phyloP scores from a whole-genome alignment of 2,113 vertebrate species.

The Eonycteris spelaea region DNA sequence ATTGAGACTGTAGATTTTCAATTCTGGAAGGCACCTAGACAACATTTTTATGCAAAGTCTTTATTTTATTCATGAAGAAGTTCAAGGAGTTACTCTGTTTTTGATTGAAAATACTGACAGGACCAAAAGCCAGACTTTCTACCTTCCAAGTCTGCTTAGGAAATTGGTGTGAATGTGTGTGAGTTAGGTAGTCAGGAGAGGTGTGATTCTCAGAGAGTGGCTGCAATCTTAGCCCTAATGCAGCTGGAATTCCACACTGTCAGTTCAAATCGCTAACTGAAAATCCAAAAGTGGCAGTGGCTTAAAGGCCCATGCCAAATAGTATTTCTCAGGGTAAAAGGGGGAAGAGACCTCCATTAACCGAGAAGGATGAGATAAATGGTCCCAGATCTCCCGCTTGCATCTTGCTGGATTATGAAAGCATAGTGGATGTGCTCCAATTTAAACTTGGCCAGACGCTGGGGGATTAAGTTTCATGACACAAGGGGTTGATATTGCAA shows the following conservation, averaged over 20 bases:
- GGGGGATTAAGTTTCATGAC: constrained; percentile 63
- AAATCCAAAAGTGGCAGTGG: constrained; percentile 17
- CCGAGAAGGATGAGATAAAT: constrained; percentile 38
- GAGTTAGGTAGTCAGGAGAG: neutral
- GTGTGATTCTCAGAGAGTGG: constrained; percentile 29
- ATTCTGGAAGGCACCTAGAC: neutral
- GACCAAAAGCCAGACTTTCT: neutral
- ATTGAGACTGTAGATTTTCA: neutral
- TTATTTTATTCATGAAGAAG: constrained; percentile 29
- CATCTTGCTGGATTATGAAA: constrained; percentile 49
- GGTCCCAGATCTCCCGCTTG: constrained; percentile 16
- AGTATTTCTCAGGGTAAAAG: neutral
- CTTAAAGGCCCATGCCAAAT: constrained; percentile 9
- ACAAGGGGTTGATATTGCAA: constrained; percentile 17
- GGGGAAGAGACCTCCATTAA: neutral
- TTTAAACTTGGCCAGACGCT: constrained; percentile 65
- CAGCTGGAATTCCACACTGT: constrained; percentile 19
- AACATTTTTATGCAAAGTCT: neutral
- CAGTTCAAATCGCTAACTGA: constrained; percentile 24
- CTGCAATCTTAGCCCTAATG: neutral
- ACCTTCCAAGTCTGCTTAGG: neutral
- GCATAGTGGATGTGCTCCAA: constrained; percentile 40
- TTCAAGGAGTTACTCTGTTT: neutral
- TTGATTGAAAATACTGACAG: neutral
- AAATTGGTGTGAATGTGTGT: neutral